Percentiles rank a stretch among this genome's conserved stretches.
Conservation (phyloP, 1,140 invertebrate genomes). For the Telenomus remus region DNA sequence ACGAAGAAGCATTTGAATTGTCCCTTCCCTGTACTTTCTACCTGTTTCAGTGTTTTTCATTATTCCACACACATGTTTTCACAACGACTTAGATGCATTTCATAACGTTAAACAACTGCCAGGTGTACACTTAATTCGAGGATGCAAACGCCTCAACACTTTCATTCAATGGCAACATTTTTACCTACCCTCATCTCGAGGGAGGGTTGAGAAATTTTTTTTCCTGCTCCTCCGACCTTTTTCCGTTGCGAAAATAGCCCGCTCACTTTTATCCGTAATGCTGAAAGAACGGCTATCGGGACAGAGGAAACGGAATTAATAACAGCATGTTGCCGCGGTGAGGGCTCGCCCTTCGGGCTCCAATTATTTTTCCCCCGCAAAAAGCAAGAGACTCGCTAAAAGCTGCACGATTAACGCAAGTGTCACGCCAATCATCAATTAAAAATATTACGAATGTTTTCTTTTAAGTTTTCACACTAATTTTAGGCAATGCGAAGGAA, state of each 20-base stretch:
- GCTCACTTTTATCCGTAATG: slow-evolving; percentile 23
- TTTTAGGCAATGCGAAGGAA: background rate
- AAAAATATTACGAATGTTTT: slow-evolving; percentile 4
- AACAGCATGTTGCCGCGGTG: slow-evolving; percentile 26
- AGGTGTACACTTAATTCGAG: slow-evolving; percentile 44
- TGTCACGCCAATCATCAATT: slow-evolving; percentile 21
- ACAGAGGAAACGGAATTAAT: slow-evolving; percentile 50
- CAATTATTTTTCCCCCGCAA: slow-evolving; percentile 44
- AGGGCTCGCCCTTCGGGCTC: slow-evolving; percentile 37
- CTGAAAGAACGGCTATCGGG: slow-evolving; percentile 26
- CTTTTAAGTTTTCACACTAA: slow-evolving; percentile 1
- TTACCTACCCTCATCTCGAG: slow-evolving; percentile 15
- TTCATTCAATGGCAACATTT: slow-evolving; percentile 38
- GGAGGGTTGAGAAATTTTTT: slow-evolving; percentile 13
- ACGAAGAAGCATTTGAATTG: slow-evolving; percentile 48
- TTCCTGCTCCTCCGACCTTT: slow-evolving; percentile 2
- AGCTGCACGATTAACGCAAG: slow-evolving; percentile 38
- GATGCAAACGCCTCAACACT: slow-evolving; percentile 32
- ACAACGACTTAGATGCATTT: slow-evolving; percentile 45
- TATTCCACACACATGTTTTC: slow-evolving; percentile 41
- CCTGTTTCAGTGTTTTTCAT: slow-evolving; percentile 47
- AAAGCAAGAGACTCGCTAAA: slow-evolving; percentile 33
- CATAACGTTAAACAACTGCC: slow-evolving; percentile 51
- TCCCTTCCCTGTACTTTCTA: slow-evolving; percentile 16
- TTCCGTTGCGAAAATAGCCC: slow-evolving; percentile 28